phyloP scores from a whole-genome alignment of 2,797 vertebrate genomes.

The Eulemur rubriventer region DNA sequence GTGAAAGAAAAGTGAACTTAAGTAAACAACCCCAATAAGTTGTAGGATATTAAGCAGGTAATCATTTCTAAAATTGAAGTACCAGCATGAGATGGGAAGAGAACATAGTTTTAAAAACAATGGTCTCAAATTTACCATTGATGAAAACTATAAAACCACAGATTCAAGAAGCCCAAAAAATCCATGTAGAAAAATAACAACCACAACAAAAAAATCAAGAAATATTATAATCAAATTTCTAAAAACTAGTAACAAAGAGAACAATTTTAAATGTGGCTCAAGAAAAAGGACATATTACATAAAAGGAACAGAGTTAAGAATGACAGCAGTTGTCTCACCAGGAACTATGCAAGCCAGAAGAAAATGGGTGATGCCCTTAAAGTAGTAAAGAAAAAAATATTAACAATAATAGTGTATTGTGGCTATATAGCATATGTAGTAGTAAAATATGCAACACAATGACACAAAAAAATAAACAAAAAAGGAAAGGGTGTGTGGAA shows the following conservation, averaged over 20 bases:
- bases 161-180: background rate
- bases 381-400: background rate
- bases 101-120: background rate
- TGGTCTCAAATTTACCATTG: background rate
- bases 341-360: background rate
- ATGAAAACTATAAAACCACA: background rate
- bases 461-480: background rate
- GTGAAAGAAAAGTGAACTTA: background rate
- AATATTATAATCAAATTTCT: background rate
- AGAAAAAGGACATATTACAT: background rate
- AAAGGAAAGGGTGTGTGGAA: background rate
- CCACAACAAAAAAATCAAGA: background rate
- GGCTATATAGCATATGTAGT: background rate
- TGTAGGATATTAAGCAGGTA: background rate
- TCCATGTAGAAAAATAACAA: background rate
- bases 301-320: background rate
- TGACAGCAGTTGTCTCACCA: background rate
- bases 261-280: background rate
- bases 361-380: background rate
- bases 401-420: background rate
- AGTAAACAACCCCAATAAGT: background rate
- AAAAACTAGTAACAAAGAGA: background rate
- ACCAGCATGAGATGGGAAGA: background rate
- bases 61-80: background rate
- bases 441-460: background rate